phyloP scores from a whole-genome alignment of 2,113 vertebrate genomes.

The Gobiocypris rarus region DNA sequence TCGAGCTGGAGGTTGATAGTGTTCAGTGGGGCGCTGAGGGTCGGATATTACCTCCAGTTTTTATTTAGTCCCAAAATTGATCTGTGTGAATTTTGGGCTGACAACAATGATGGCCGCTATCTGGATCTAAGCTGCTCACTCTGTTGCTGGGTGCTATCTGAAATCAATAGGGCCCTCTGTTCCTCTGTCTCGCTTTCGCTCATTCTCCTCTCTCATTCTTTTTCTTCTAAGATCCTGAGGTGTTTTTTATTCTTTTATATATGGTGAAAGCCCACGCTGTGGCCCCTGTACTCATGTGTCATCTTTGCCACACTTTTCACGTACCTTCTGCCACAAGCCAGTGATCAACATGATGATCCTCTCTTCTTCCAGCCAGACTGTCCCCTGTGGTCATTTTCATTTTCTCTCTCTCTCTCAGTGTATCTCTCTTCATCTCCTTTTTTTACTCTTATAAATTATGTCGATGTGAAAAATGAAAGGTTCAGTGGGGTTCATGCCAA shows the following conservation, averaged over 20 bases:
- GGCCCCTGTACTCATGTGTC: conserved; percentile 1
- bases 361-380: neutral
- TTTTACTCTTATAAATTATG: neutral
- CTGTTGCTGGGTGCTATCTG: conserved; percentile 40
- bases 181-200: neutral
- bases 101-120: conserved; percentile 55
- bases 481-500: no score
- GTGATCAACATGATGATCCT: conserved; percentile 13
- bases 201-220: conserved; percentile 16
- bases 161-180: conserved; percentile 51
- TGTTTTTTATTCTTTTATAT: neutral
- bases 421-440: neutral
- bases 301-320: neutral
- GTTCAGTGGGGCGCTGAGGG: conserved; percentile 21
- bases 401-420: neutral
- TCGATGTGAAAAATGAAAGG: neutral
- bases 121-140: conserved; percentile 30
- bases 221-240: neutral
- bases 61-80: conserved; percentile 54
- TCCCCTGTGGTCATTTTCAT: conserved; percentile 16
- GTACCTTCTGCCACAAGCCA: neutral
- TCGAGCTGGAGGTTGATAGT: conserved; percentile 26
- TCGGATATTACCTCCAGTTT: conserved; percentile 47
- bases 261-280: neutral
- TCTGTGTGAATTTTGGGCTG: conserved; percentile 52